Evolutionary conservation across 2,888 invertebrate genomes (phyloP).

Genomic region (Oxystoma pomonae): DNA sequence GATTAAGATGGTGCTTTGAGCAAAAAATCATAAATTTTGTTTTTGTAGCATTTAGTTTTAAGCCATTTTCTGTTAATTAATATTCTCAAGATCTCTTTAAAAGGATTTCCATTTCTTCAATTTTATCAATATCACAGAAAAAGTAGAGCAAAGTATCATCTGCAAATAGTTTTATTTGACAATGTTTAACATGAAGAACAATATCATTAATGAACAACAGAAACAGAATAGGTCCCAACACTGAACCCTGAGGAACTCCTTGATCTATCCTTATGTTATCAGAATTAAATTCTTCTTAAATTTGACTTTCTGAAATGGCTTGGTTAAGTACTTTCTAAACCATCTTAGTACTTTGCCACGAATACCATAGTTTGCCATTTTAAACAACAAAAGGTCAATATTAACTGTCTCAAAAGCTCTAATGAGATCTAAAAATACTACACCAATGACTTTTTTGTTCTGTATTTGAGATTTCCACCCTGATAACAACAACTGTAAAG

Average conservation of each 20-base stretch:
- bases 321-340: not conserved
- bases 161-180: no score
- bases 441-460: not conserved
- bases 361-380: not conserved
- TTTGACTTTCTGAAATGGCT: not conserved
- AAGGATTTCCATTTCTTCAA: not conserved
- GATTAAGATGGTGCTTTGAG: not conserved
- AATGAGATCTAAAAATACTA: not conserved
- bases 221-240: not conserved
- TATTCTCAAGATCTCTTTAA: not conserved
- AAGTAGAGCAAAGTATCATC: no score
- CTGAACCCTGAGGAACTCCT: not conserved
- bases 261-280: not conserved
- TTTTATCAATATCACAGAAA: not conserved
- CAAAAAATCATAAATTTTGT: not conserved
- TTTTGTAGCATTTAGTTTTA: not conserved
- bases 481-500: not conserved
- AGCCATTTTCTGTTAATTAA: not conserved
- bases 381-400: not conserved
- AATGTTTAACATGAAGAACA: not conserved
- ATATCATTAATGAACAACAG: not conserved
- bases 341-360: not conserved
- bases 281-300: not conserved
- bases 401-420: not conserved
- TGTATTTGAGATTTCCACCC: not conserved